Conservation (phyloP, 1,140 invertebrate genomes). For the Charaxes varanes region DNA sequence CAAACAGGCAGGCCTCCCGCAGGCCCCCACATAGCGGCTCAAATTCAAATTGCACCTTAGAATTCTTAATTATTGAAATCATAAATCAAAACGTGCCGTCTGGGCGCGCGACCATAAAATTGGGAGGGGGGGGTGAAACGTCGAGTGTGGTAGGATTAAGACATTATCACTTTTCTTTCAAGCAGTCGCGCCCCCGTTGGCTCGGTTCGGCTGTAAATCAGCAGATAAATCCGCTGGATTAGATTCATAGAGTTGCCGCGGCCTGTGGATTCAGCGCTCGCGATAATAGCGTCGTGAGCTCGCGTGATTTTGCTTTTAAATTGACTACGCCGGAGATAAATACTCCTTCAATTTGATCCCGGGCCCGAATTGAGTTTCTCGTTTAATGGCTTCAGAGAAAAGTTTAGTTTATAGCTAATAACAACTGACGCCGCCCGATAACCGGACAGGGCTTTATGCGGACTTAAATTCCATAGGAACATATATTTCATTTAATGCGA, state of each 20-base stretch:
- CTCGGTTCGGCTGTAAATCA: constrained; percentile 70
- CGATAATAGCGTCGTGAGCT: constrained; percentile 69
- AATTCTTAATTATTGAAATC: constrained; percentile 74
- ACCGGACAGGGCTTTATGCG: constrained; percentile 29
- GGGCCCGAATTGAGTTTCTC: constrained; percentile 44
- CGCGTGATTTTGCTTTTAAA: constrained; percentile 72
- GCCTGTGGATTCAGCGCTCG: constrained; percentile 60
- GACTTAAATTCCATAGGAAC: not conserved
- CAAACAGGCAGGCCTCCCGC: constrained; percentile 63
- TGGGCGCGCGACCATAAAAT: constrained; percentile 69
- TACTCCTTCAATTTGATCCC: constrained; percentile 58
- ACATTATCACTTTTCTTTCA: constrained; percentile 75
- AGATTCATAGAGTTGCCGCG: constrained; percentile 72
- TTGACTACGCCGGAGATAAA: constrained; percentile 67
- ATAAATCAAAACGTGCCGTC: constrained; percentile 72
- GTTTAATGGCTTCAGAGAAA: constrained; percentile 55
- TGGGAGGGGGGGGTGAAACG: constrained; percentile 42
- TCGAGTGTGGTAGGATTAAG: constrained; percentile 73
- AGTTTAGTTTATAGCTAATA: constrained; percentile 50
- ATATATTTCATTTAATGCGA: constrained; percentile 4
- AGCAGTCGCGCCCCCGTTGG: constrained; percentile 59
- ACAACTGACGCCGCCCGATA: constrained; percentile 49
- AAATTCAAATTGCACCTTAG: constrained; percentile 73
- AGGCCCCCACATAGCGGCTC: constrained; percentile 50
- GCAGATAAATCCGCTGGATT: constrained; percentile 71